Evolutionary conservation across 2,113 vertebrate genomes (phyloP), one percentile per base, ranked within the genome.

Genomic region (Sinocyclocheilus rhinocerous): DNA sequence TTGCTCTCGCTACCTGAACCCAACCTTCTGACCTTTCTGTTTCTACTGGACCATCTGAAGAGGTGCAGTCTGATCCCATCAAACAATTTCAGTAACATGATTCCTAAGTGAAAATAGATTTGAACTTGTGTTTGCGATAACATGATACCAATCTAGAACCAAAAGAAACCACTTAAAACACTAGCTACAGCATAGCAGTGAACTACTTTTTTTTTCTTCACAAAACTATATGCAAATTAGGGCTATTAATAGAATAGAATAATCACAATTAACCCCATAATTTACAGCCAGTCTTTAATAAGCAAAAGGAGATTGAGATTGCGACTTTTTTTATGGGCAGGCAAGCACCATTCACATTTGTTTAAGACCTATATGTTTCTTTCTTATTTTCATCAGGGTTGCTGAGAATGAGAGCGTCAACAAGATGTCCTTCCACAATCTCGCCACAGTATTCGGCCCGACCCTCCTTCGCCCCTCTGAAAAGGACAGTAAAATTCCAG

Each of bases 391-490:
- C 85, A 2, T 4, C 86, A 99, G 98, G 93, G 96, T 99, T 89
- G 97, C 98, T 16, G 98, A 99, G 84, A 98, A 97, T 90, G 98
- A 99, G 84, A 90, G 94, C 0, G 3, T 97, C 89, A 99, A 99
- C 94, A 99, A 99, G 94, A 99, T 99, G 98, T 99, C 98, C 13
- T 96, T 99, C 26, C 98, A 99, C 92, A 99, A 99, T 92, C 94
- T 99, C 70, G 98, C 98, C 73, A 99, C 98, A 0, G 98, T 99
- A 86, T 99, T 99, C 26, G 98, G 98, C 70, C 98, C 98, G 75
- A 99, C 98, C 0, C 89, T 99, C 88, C 96, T 99, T 42, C 95
- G 98, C 82, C 98, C 98, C 2, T 96, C 98, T 0, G 98, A 99
- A 95, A 99, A 99, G 92, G 97, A 99, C 94, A 99, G 96, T 90